Conservation (phyloP, 2,113 vertebrate species). For the Otocyon megalotis region DNA sequence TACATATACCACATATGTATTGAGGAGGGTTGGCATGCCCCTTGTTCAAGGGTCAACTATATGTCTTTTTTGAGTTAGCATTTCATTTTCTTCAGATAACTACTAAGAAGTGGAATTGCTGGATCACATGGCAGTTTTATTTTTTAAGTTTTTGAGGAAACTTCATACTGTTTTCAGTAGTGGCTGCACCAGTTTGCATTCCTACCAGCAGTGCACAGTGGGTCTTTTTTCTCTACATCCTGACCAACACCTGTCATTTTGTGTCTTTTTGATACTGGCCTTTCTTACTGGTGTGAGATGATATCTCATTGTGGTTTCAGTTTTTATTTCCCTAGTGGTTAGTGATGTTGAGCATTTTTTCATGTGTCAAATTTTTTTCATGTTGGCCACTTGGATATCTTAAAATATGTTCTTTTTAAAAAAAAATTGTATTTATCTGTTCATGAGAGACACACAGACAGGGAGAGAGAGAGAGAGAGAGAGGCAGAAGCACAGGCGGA, state of each 20-base stretch:
- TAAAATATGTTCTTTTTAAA: no score
- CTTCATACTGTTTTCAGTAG: neutral
- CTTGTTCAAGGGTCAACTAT: neutral
- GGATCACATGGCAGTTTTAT: neutral
- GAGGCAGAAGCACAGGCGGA: no score
- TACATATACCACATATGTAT: neutral
- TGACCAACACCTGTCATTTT: neutral
- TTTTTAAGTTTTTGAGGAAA: neutral
- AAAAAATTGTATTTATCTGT: no score
- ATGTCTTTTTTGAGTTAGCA: neutral
- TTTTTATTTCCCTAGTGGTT: neutral
- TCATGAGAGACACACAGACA: no score
- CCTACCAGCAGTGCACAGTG: neutral
- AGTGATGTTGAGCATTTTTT: neutral
- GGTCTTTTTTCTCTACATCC: neutral
- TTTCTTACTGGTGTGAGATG: neutral
- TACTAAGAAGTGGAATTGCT: neutral
- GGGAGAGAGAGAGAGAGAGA: no score
- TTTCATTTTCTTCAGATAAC: neutral
- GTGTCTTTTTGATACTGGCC: neutral
- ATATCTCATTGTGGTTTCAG: neutral
- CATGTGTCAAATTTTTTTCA: neutral
- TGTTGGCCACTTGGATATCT: neutral
- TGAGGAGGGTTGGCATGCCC: neutral
- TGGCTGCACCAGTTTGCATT: neutral